phyloP scores from a whole-genome alignment of 1,140 invertebrate species.

The Drosophila seguyi region DNA sequence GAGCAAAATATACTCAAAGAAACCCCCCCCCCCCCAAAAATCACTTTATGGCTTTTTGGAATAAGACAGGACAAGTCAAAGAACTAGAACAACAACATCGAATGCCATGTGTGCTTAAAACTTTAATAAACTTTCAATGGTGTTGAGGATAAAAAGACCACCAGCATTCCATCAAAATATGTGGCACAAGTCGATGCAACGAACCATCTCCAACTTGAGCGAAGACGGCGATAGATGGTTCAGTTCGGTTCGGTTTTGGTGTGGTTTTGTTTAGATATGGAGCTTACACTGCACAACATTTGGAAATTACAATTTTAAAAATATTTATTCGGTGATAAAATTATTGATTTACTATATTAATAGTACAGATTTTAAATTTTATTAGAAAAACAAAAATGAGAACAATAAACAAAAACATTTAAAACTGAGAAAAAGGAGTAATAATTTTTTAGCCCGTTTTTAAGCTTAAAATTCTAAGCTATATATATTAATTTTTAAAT shows the following conservation, averaged over 20 bases:
- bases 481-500: background rate
- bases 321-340: no score
- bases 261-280: conserved; percentile 17
- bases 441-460: no score
- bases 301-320: background rate
- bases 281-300: conserved; percentile 13
- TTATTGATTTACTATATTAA: no score
- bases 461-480: no score
- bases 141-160: conserved; percentile 13
- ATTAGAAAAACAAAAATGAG: no score
- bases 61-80: conserved; percentile 14
- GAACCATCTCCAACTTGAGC: conserved; percentile 46
- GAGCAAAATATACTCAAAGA: background rate
- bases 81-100: conserved; percentile 19
- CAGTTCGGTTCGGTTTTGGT: conserved; percentile 29
- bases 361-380: background rate
- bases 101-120: conserved; percentile 41
- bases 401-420: no score
- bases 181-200: conserved; percentile 58
- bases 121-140: conserved; percentile 53
- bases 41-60: conserved; percentile 38
- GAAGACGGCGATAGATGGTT: conserved; percentile 31
- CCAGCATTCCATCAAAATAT: conserved; percentile 68
- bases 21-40: conserved; percentile 6
- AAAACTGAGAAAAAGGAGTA: no score